Percentiles rank a stretch among this genome's conserved stretches.
Conservation (phyloP, 2,113 vertebrate species). For the Rhinolophus sinicus region DNA sequence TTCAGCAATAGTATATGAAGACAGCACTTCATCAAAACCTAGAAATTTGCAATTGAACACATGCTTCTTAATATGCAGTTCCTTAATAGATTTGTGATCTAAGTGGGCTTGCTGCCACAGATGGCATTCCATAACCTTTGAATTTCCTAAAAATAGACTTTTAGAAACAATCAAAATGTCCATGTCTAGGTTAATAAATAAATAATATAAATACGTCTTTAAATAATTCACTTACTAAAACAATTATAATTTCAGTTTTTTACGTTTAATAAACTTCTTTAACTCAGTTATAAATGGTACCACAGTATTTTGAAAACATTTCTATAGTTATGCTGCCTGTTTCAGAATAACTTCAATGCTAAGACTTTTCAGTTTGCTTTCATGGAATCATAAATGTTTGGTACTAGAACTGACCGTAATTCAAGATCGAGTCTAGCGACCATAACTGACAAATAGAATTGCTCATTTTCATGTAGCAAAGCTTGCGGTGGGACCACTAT, state of each 20-base stretch:
- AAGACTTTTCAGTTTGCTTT: background rate
- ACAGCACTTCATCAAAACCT: background rate
- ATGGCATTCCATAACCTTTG: background rate
- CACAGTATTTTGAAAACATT: background rate
- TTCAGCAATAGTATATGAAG: background rate
- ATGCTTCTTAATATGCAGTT: background rate
- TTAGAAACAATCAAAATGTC: background rate
- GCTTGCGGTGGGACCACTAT: background rate
- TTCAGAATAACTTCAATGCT: background rate
- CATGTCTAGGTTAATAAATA: background rate
- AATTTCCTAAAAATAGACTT: background rate
- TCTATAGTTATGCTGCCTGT: background rate
- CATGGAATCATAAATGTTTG: background rate
- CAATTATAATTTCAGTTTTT: background rate
- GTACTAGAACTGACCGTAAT: background rate
- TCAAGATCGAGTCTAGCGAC: background rate
- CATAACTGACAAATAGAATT: background rate
- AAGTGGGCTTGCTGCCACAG: background rate
- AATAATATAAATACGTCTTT: background rate
- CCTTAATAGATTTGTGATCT: background rate
- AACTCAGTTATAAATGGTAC: background rate
- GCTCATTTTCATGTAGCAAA: background rate
- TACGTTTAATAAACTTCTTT: background rate
- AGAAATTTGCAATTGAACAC: background rate
- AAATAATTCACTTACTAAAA: background rate